Percentiles rank a stretch among this genome's conserved stretches.
Conservation (phyloP, 2,888 invertebrate species). For the Anticlea derivata region DNA sequence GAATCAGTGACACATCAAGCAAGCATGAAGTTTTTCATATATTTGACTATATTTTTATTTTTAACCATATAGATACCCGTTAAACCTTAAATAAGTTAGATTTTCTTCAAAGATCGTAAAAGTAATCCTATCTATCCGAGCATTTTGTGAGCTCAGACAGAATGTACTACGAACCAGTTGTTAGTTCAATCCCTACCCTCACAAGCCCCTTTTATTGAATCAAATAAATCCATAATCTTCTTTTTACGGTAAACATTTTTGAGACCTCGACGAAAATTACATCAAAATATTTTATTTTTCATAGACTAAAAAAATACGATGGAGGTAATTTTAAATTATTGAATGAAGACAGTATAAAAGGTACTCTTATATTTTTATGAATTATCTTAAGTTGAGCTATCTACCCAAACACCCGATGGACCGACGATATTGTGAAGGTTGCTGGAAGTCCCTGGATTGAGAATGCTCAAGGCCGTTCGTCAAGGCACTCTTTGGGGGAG, state of each 20-base stretch:
- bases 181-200: conserved; percentile 42
- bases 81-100: conserved; percentile 4
- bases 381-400: too few species aligned
- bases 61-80: neutral
- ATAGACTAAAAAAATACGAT: conserved; percentile 15
- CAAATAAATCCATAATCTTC: conserved; percentile 48
- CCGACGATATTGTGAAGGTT: too few species aligned
- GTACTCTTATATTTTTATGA: too few species aligned
- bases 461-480: too few species aligned
- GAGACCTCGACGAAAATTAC: conserved; percentile 56
- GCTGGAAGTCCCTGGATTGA: too few species aligned
- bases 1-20: too few species aligned
- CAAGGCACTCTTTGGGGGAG: too few species aligned
- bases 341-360: too few species aligned
- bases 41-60: neutral
- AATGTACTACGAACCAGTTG: conserved; percentile 46
- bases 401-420: too few species aligned
- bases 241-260: conserved; percentile 56
- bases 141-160: conserved; percentile 43
- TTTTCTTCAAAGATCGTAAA: conserved; percentile 32
- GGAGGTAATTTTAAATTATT: neutral
- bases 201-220: conserved; percentile 43
- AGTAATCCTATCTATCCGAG: conserved; percentile 49
- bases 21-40: too few species aligned
- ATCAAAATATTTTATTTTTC: conserved; percentile 65